Conservation (phyloP, 1,140 invertebrate species). For the Ooceraea biroi region DNA sequence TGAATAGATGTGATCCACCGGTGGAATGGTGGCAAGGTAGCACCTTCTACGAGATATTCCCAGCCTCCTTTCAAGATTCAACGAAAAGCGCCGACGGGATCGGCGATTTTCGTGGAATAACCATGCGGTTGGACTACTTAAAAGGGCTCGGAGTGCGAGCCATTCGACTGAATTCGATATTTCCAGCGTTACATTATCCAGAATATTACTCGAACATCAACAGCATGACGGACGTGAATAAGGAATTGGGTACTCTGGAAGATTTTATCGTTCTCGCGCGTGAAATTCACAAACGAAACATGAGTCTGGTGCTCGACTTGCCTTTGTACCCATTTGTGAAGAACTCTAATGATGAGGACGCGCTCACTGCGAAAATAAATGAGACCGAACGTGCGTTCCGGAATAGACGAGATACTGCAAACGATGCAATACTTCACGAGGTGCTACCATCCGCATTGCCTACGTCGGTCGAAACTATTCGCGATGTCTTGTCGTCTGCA, state of each 20-base stretch:
- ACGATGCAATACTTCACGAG: not conserved
- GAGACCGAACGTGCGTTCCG: conserved; percentile 55
- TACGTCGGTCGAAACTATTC: conserved; percentile 71
- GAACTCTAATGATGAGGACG: conserved; percentile 74
- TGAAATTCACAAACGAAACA: conserved; percentile 89
- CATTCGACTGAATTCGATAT: conserved; percentile 92
- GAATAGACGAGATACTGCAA: conserved; percentile 45
- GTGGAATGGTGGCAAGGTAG: conserved; percentile 93
- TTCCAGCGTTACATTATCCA: conserved; percentile 90
- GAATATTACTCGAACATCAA: conserved; percentile 89
- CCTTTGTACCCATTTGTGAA: conserved; percentile 89
- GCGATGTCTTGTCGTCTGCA: no score
- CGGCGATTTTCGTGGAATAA: conserved; percentile 91
- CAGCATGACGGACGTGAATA: conserved; percentile 88
- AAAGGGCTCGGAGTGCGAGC: conserved; percentile 89
- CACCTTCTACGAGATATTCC: conserved; percentile 94
- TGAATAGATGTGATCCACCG: conserved; percentile 81
- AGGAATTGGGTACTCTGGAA: conserved; percentile 88
- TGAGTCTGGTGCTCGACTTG: conserved; percentile 91
- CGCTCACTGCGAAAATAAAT: conserved; percentile 20
- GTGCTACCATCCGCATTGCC: conserved; percentile 48
- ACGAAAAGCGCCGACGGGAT: conserved; percentile 89
- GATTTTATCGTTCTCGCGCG: conserved; percentile 89
- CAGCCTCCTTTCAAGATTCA: conserved; percentile 92
- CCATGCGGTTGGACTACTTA: conserved; percentile 90